Conservation (phyloP, 2,113 vertebrate species). For the Accipiter cooperii region DNA sequence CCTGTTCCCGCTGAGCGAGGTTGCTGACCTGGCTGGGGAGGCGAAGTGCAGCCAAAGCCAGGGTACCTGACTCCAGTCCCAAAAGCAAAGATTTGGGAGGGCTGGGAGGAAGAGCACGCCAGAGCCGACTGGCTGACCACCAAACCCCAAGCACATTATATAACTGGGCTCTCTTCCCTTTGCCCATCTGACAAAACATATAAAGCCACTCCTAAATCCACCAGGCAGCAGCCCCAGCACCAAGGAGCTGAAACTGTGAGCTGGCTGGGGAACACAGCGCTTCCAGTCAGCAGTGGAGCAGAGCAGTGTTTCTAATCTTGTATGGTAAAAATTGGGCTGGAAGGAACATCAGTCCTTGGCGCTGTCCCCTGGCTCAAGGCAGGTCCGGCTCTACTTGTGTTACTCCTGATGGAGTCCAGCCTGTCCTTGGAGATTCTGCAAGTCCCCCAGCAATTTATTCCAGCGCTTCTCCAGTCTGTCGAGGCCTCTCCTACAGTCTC, state of each 20-base stretch:
- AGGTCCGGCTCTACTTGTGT: neutral
- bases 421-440: neutral
- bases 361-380: neutral
- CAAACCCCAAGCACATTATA: neutral
- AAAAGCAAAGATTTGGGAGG: neutral
- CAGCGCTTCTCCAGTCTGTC: neutral
- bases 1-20: neutral
- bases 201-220: neutral
- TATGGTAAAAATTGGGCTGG: neutral
- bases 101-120: neutral
- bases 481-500: neutral
- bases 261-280: neutral
- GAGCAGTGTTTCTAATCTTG: neutral
- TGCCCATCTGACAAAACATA: constrained; percentile 36
- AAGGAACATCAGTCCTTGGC: neutral
- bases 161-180: constrained; percentile 23
- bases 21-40: neutral
- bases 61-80: neutral
- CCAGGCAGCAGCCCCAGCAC: neutral
- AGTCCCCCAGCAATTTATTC: neutral
- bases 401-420: neutral
- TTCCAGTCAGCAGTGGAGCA: neutral
- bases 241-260: neutral
- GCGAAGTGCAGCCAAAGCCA: neutral
- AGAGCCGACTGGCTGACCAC: neutral